Conservation (phyloP, 2,888 invertebrate genomes). For the Lumbricus terrestris region DNA sequence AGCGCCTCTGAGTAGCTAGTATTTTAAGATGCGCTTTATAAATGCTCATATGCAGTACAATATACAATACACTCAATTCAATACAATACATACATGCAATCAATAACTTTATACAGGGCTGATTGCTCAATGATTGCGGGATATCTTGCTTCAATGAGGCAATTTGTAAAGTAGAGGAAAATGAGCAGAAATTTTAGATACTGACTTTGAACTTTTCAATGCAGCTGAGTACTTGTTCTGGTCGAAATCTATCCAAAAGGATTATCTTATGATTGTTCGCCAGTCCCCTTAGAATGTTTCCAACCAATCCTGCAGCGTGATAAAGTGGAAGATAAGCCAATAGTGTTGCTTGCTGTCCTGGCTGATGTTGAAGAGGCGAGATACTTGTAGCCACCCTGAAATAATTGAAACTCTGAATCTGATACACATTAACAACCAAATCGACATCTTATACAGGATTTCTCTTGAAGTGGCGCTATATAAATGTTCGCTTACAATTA, state of each 20-base stretch:
- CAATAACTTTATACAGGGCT: no score
- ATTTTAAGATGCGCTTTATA: no score
- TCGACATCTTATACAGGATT: no score
- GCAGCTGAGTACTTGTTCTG: slow-evolving; percentile 67
- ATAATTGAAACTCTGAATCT: not conserved
- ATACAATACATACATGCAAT: no score
- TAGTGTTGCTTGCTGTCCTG: slow-evolving; percentile 10
- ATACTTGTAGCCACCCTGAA: not conserved
- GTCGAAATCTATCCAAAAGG: slow-evolving; percentile 72
- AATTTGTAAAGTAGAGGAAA: not conserved
- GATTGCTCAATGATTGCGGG: no score
- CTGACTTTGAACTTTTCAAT: slow-evolving; percentile 67
- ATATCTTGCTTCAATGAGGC: not conserved
- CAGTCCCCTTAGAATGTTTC: slow-evolving; percentile 17
- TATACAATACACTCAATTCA: no score
- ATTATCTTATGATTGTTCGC: slow-evolving; percentile 48
- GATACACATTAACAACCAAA: no score
- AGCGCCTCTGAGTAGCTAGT: no score
- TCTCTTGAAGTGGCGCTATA: no score
- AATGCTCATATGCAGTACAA: no score
- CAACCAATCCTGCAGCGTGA: slow-evolving; percentile 33
- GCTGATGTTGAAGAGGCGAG: not conserved
- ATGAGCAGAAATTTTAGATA: not conserved
- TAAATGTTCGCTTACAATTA: no score
- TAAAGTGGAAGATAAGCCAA: slow-evolving; percentile 31